Evolutionary conservation across 2,113 vertebrate genomes (phyloP).

Genomic region (Ptilorrhoa leucosticta): DNA sequence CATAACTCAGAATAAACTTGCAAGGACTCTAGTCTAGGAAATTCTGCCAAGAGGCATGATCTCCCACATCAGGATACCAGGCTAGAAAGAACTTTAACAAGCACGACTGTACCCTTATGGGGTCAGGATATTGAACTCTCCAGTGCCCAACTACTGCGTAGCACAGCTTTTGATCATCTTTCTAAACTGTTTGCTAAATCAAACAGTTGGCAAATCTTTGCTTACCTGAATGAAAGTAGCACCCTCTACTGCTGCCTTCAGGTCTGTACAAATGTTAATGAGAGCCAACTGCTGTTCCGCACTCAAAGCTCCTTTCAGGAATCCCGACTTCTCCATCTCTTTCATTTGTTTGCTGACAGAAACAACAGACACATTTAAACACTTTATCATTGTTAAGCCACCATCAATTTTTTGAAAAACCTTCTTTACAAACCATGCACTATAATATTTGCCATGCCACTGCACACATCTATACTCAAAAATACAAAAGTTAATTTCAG

Average conservation of each 20-base stretch:
- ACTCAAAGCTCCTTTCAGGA: conserved; percentile 81
- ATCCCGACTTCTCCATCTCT: conserved; percentile 75
- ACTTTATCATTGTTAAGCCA: not conserved
- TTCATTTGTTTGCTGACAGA: conserved; percentile 81
- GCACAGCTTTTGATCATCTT: not conserved
- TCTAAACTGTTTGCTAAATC: not conserved
- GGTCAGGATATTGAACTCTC: not conserved
- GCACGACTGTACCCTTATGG: not conserved
- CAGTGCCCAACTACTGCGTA: not conserved
- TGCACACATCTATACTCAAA: not conserved
- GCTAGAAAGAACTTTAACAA: not conserved
- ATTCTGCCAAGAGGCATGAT: not conserved
- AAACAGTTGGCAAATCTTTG: not conserved
- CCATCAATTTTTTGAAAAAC: not conserved
- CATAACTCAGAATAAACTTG: not conserved
- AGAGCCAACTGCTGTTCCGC: conserved; percentile 78
- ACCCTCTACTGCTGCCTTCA: conserved; percentile 83
- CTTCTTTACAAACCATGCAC: not conserved
- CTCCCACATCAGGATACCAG: not conserved
- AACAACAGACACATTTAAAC: not conserved
- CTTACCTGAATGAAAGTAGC: conserved; percentile 91
- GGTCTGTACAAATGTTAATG: conserved; percentile 77
- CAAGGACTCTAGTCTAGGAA: not conserved
- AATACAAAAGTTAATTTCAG: not conserved
- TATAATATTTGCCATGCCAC: not conserved